These are phyloP conservation scores for Ammospiza nelsoni DNA, from an alignment of 2,113 vertebrate genomes.

Conservation along the genomic window DNA sequence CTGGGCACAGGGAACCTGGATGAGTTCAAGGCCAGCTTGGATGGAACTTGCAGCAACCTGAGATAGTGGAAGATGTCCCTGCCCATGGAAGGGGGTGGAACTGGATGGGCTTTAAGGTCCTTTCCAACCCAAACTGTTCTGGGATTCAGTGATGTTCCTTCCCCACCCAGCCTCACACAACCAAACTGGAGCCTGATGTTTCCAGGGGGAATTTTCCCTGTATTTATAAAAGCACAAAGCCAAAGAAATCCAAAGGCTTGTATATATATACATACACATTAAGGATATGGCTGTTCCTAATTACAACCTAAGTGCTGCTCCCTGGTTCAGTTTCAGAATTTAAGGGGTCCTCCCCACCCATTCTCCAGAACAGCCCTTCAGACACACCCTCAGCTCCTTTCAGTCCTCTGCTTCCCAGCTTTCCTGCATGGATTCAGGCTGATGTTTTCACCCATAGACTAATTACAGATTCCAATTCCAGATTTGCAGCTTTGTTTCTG, in stretches of 20 bases:
- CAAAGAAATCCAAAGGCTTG: background rate
- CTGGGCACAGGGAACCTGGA: background rate
- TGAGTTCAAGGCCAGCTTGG: accelerated
- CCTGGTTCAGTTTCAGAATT: background rate
- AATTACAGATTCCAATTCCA: background rate
- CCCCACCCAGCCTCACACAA: background rate
- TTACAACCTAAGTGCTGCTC: background rate
- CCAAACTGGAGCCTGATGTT: background rate
- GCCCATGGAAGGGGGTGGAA: background rate
- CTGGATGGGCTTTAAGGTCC: background rate
- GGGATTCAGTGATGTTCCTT: background rate
- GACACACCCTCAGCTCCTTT: background rate
- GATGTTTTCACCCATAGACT: accelerated
- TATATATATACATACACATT: accelerated
- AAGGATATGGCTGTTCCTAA: background rate
- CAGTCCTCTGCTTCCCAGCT: background rate
- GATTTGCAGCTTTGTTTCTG: background rate
- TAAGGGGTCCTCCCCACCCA: background rate
- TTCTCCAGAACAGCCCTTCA: background rate
- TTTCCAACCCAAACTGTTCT: background rate
- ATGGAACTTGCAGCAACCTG: accelerated
- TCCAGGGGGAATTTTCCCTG: background rate
- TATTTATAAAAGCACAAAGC: background rate
- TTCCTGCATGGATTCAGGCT: background rate
- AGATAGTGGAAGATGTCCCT: background rate